A percentile compares a stretch with the other conserved stretches of the same genome.
These are phyloP conservation scores for Scaptomyza graminum DNA, from an alignment of 1,140 invertebrate species.

Conservation along the genomic window DNA sequence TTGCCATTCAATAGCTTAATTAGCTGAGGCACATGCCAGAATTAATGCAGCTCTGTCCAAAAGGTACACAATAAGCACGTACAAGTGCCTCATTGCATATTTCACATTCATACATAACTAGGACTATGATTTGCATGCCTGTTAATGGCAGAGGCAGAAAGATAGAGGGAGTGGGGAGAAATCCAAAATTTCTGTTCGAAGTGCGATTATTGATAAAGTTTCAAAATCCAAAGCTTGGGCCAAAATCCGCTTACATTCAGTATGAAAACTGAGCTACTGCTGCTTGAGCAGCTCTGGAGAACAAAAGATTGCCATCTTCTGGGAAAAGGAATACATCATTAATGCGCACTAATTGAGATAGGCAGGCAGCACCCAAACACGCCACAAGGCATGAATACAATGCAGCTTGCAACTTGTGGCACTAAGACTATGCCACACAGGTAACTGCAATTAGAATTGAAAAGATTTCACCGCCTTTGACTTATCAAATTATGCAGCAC, in stretches of 20 bases:
- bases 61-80: conserved; percentile 35
- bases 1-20: conserved; percentile 40
- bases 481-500: conserved; percentile 45
- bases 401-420: conserved; percentile 1
- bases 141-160: conserved; percentile 3
- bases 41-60: conserved; percentile 29
- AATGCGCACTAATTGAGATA: conserved; percentile 20
- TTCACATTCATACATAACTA: neutral
- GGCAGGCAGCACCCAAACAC: conserved; percentile 20
- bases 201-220: conserved; percentile 66
- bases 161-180: too few relatives aligned
- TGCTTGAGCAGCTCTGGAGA: conserved; percentile 3
- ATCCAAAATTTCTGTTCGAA: conserved; percentile 5
- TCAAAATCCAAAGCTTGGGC: conserved; percentile 14
- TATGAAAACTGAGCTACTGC: neutral
- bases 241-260: conserved; percentile 50
- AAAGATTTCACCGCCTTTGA: conserved; percentile 15
- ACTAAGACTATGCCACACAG: neutral
- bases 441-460: conserved; percentile 63
- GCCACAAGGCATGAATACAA: conserved; percentile 41
- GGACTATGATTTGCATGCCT: conserved; percentile 6
- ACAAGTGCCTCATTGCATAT: conserved; percentile 27
- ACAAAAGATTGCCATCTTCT: neutral
- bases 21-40: conserved; percentile 35
- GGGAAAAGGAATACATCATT: conserved; percentile 53